These are phyloP conservation scores for Hephaestus fuliginosus DNA, from an alignment of 2,797 vertebrate species.

Conservation along the genomic window DNA sequence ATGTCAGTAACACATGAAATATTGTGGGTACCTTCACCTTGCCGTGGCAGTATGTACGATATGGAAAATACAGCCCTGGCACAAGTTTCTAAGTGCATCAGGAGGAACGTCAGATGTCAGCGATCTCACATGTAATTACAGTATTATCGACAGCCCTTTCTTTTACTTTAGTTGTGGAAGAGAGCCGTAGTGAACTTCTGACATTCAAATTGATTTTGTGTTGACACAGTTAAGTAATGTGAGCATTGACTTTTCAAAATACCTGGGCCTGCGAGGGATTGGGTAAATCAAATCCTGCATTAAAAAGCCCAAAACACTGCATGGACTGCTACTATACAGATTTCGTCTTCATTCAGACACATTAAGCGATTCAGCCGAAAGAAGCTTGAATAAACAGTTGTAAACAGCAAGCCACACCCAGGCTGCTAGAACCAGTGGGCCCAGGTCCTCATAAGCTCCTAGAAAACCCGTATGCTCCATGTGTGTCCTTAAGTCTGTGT, in stretches of 20 bases:
- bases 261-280: slow-evolving; percentile 2
- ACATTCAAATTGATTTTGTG: slow-evolving; percentile 46
- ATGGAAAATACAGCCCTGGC: slow-evolving; percentile 6
- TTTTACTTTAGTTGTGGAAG: slow-evolving; percentile 34
- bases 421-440: slow-evolving; percentile 31
- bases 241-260: slow-evolving; percentile 36
- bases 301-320: slow-evolving; percentile 14
- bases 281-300: slow-evolving; percentile 31
- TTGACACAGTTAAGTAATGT: slow-evolving; percentile 57
- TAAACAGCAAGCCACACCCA: slow-evolving; percentile 39
- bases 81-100: slow-evolving; percentile 28
- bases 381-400: slow-evolving; percentile 36
- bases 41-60: neutral
- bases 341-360: neutral
- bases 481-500: slow-evolving; percentile 25
- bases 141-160: slow-evolving; percentile 26
- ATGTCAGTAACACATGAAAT: slow-evolving; percentile 12
- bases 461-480: slow-evolving; percentile 30
- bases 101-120: slow-evolving; percentile 11
- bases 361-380: slow-evolving; percentile 16
- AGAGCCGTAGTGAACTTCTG: slow-evolving; percentile 31
- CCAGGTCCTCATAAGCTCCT: slow-evolving; percentile 36
- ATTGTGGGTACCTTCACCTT: neutral
- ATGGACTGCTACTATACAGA: neutral
- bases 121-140: slow-evolving; percentile 43